Evolutionary conservation across 1,140 invertebrate genomes (phyloP).

Genomic region (Acromyrmex echinatior): DNA sequence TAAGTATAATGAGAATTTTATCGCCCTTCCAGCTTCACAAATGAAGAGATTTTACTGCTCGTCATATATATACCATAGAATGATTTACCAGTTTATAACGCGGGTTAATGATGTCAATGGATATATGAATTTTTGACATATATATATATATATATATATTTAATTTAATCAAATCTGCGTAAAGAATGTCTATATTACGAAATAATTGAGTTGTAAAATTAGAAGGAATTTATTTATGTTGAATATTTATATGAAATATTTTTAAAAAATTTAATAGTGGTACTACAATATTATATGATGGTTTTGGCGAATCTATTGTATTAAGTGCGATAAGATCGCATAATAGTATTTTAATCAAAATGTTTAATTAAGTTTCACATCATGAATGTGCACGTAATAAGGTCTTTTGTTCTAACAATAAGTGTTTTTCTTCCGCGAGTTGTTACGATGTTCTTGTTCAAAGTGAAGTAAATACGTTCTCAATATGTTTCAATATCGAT

Average conservation of each 20-base stretch:
- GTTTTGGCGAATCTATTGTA: not conserved
- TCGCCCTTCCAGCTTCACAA: not conserved
- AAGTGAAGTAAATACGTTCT: slow-evolving; percentile 29
- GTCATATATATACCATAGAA: not conserved
- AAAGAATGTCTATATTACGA: not conserved
- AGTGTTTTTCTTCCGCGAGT: not conserved
- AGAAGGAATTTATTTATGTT: not conserved
- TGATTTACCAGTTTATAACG: not conserved
- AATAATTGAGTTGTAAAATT: not conserved
- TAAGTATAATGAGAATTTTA: slow-evolving; percentile 60
- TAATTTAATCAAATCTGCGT: not conserved
- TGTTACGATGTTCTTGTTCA: slow-evolving; percentile 16
- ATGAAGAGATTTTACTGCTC: slow-evolving; percentile 24
- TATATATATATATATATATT: no score
- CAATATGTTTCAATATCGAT: slow-evolving; percentile 42
- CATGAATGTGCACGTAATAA: not conserved
- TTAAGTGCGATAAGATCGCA: not conserved
- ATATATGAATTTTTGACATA: not conserved
- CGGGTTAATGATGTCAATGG: slow-evolving; percentile 1
- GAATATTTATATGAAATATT: not conserved
- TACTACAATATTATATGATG: not conserved
- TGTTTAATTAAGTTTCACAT: slow-evolving; percentile 19
- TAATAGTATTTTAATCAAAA: slow-evolving; percentile 31
- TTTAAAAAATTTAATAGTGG: not conserved
- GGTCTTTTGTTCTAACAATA: not conserved